Evolutionary conservation across 2,888 invertebrate genomes (phyloP).

Genomic region (Pachycephus smyrnensis): DNA sequence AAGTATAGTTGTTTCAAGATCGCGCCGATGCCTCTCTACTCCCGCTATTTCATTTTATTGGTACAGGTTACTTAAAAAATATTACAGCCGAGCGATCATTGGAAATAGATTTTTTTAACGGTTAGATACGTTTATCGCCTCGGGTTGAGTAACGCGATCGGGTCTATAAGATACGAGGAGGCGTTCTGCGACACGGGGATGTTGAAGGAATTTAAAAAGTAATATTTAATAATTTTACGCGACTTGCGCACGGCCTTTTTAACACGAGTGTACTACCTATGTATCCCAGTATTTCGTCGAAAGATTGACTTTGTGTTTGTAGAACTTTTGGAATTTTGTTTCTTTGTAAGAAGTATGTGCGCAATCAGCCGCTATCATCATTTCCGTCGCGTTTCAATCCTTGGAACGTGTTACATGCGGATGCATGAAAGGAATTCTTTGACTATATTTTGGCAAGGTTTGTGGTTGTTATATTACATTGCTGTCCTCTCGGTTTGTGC

Average conservation of each 20-base stretch:
- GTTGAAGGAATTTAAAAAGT: not conserved
- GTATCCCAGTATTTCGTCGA: not conserved
- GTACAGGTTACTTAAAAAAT: conserved; percentile 61
- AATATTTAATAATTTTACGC: not conserved
- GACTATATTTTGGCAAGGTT: not conserved
- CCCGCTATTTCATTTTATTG: conserved; percentile 64
- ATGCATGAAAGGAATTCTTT: not conserved
- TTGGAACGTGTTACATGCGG: not conserved
- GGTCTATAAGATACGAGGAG: not conserved
- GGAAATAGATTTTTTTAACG: not conserved
- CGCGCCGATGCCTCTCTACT: conserved; percentile 60
- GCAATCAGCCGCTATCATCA: not conserved
- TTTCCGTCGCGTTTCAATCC: not conserved
- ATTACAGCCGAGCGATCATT: conserved; percentile 18
- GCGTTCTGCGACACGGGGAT: not conserved
- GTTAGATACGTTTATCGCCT: not conserved
- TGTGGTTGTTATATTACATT: not conserved
- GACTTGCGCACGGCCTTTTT: not conserved
- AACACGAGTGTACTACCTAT: not conserved
- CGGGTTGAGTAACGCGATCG: not conserved
- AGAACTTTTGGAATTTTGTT: not conserved
- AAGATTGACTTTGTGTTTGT: not conserved
- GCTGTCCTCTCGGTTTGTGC: not conserved
- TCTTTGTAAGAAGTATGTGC: not conserved
- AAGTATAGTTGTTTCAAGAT: conserved; percentile 66